Percentiles rank a stretch among this genome's conserved stretches.
phyloP scores from a whole-genome alignment of 2,888 invertebrate genomes.

The Lepidochrysops patricia region DNA sequence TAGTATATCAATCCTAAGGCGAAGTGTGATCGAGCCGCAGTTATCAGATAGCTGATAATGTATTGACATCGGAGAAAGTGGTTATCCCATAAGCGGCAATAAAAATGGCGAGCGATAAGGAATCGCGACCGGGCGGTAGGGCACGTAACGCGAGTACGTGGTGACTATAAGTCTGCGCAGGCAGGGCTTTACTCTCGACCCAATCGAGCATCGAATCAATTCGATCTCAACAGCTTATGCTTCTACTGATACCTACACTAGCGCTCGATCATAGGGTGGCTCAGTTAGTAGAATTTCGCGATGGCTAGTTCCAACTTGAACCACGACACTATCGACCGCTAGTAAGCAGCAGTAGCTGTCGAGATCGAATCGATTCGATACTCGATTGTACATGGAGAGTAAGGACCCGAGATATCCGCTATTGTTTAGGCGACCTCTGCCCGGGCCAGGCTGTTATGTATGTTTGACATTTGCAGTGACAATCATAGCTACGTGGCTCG shows the following conservation, averaged over 20 bases:
- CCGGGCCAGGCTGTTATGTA: not conserved
- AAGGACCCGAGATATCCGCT: too few relatives aligned
- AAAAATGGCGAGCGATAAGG: conserved; percentile 2
- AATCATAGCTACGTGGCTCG: not conserved
- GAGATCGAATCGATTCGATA: too few relatives aligned
- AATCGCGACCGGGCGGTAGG: not conserved
- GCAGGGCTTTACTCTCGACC: too few relatives aligned
- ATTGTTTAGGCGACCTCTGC: not conserved
- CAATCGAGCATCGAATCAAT: too few relatives aligned
- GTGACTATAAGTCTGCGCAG: not conserved
- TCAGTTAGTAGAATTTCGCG: too few relatives aligned
- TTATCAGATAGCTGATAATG: conserved; percentile 14
- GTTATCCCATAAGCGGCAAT: conserved; percentile 9
- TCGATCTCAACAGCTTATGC: too few relatives aligned
- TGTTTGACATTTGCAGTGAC: not conserved
- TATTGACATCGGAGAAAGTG: conserved; percentile 11
- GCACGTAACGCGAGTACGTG: not conserved
- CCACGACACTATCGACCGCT: too few relatives aligned
- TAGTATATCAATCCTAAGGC: not conserved
- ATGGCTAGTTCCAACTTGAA: too few relatives aligned
- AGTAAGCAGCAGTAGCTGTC: too few relatives aligned
- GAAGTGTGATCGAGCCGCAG: not conserved
- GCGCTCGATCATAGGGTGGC: too few relatives aligned
- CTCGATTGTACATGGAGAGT: too few relatives aligned
- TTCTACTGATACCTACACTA: too few relatives aligned